Percentiles rank a stretch among this genome's conserved stretches.
These are phyloP conservation scores for Mesoligia furuncula DNA, from an alignment of 2,888 invertebrate species.

Conservation along the genomic window DNA sequence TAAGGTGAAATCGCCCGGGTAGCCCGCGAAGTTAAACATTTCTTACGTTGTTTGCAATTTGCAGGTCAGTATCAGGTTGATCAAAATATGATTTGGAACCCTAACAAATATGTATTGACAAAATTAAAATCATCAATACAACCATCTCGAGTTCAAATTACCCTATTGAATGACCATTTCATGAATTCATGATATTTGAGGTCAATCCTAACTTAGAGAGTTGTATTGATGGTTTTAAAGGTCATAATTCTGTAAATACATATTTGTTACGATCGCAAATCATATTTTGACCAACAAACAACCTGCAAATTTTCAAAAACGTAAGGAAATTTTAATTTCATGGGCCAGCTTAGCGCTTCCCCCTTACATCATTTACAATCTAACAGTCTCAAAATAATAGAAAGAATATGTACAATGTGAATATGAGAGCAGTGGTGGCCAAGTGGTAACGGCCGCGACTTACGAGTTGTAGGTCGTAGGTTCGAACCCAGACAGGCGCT, in stretches of 20 bases:
- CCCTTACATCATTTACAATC: background rate
- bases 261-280: background rate
- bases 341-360: background rate
- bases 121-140: background rate
- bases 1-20: background rate
- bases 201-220: background rate
- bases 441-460: no score
- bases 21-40: background rate
- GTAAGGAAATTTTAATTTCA: background rate
- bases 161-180: background rate
- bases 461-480: no score
- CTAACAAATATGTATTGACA: background rate
- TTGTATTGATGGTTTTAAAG: background rate
- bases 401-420: background rate
- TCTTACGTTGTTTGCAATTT: background rate
- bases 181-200: background rate
- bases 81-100: background rate
- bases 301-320: background rate
- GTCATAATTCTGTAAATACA: background rate
- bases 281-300: background rate
- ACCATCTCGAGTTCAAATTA: background rate
- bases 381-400: background rate
- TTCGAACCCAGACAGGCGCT: no score
- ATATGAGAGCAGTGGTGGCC: no score
- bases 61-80: background rate